Conservation (phyloP, 2,113 vertebrate genomes). For the Gila orcuttii region DNA sequence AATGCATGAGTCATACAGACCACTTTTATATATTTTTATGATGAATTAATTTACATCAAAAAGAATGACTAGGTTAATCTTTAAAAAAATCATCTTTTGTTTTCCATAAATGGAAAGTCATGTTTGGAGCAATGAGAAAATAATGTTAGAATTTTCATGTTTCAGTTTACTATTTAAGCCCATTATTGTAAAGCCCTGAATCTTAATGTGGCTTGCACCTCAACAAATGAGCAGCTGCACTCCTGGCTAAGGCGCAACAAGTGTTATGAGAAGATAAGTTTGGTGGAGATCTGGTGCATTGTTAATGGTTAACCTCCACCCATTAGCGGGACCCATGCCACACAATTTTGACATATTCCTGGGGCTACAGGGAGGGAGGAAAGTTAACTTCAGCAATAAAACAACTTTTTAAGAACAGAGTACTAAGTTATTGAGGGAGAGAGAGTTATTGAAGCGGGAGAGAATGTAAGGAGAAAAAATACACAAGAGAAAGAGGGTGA, state of each 20-base stretch:
- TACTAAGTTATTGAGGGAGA: neutral
- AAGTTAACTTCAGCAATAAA: neutral
- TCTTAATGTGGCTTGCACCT: neutral
- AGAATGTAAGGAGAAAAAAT: neutral
- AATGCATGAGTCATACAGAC: neutral
- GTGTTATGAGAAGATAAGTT: conserved; percentile 69
- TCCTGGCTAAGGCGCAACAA: conserved; percentile 51
- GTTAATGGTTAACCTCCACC: conserved; percentile 60
- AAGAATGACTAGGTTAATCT: neutral
- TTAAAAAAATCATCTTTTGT: neutral
- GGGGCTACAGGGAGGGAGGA: conserved; percentile 17
- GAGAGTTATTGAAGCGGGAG: neutral
- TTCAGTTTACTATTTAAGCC: neutral
- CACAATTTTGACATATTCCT: conserved; percentile 51
- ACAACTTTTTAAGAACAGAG: neutral
- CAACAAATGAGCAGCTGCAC: neutral
- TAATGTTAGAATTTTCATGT: neutral
- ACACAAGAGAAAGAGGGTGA: neutral
- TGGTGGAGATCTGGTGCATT: conserved; percentile 44
- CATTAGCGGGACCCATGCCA: conserved; percentile 54
- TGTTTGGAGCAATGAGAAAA: neutral
- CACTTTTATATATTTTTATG: neutral
- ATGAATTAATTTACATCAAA: neutral
- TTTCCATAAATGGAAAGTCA: neutral
- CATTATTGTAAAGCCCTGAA: neutral